A percentile compares a stretch with the other conserved stretches of the same genome.
Conservation (phyloP, 2,888 invertebrate genomes). For the Amphipoea oculea region DNA sequence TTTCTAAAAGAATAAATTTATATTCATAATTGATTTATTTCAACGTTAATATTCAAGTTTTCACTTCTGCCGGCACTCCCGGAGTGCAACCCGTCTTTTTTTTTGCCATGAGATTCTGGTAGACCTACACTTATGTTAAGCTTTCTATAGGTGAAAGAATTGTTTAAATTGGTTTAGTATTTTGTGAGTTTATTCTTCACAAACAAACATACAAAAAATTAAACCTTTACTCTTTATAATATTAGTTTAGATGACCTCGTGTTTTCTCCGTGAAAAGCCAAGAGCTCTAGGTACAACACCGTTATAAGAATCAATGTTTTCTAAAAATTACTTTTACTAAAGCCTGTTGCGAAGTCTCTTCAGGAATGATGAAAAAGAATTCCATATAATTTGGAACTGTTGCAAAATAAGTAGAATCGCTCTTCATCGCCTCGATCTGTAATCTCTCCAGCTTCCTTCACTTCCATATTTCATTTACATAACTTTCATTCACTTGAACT, state of each 20-base stretch:
- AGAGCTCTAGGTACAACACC: no score
- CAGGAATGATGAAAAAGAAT: not conserved
- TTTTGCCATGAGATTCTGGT: no score
- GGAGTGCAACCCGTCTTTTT: no score
- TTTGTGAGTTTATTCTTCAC: not conserved
- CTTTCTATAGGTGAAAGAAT: no score
- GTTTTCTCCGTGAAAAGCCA: not conserved
- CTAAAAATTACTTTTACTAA: not conserved
- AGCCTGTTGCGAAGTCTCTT: not conserved
- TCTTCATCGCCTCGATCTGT: constrained; percentile 41
- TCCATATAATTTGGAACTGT: constrained; percentile 21
- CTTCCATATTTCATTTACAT: constrained; percentile 59
- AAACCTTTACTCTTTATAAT: not conserved
- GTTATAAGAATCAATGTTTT: not conserved
- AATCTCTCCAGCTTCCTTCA: constrained; percentile 45
- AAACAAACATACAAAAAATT: not conserved
- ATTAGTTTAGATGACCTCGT: not conserved
- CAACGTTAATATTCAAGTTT: no score
- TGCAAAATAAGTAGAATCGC: constrained; percentile 29
- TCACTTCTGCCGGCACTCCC: no score
- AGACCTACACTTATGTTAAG: no score
- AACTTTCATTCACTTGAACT: constrained; percentile 62
- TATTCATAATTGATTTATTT: no score
- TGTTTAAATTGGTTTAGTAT: no score
- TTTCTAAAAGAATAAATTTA: no score